phyloP scores from a whole-genome alignment of 2,113 vertebrate species.

The Saccopteryx bilineata region DNA sequence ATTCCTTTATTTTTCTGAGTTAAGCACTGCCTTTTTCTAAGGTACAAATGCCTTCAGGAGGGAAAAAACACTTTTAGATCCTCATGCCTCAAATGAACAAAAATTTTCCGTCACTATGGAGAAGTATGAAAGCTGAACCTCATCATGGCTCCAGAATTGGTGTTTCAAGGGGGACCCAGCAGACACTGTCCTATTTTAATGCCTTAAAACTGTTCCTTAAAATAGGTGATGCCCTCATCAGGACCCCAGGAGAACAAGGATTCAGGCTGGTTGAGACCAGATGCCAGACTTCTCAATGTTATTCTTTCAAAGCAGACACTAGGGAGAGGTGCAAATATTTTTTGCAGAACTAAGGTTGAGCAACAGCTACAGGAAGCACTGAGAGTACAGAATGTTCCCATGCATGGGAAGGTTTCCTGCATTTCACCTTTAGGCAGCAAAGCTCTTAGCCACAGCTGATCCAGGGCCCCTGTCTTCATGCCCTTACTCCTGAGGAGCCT shows the following conservation, averaged over 20 bases:
- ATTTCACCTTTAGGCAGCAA: conserved; percentile 53
- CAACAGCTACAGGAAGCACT: conserved; percentile 76
- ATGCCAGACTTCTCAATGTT: conserved; percentile 63
- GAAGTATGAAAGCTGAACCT: background rate
- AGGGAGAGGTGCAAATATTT: conserved; percentile 72
- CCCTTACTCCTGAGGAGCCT: background rate
- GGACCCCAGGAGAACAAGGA: conserved; percentile 43
- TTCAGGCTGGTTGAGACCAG: conserved; percentile 57
- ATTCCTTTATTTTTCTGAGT: conserved; percentile 14
- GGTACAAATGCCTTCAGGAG: background rate
- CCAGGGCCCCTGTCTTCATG: background rate
- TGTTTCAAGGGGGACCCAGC: background rate
- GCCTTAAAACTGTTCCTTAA: conserved; percentile 63
- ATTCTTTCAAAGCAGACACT: conserved; percentile 72
- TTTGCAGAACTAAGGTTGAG: conserved; percentile 76
- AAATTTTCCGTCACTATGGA: background rate
- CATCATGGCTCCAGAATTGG: background rate
- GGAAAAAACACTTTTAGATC: background rate
- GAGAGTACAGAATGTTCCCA: conserved; percentile 75
- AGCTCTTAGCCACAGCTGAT: conserved; percentile 29
- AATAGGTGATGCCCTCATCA: conserved; percentile 66
- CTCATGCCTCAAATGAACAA: background rate
- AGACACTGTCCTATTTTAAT: background rate
- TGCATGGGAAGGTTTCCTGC: conserved; percentile 47
- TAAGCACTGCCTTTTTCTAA: conserved; percentile 42